A percentile compares a stretch with the other conserved stretches of the same genome.
These are phyloP conservation scores for Chironomus tentans DNA, from an alignment of 2,888 invertebrate species.

Conservation along the genomic window DNA sequence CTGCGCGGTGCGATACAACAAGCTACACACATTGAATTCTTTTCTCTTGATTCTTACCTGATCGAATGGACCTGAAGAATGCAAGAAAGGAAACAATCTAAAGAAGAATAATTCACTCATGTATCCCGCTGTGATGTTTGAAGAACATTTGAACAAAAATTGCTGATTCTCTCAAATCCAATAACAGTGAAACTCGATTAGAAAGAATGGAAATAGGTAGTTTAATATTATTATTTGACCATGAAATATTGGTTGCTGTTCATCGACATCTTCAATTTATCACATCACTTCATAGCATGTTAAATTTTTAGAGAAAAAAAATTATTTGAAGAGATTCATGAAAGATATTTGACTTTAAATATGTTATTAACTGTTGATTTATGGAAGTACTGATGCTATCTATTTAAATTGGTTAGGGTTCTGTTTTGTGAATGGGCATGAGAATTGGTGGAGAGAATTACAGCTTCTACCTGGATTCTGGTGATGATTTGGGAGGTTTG, in stretches of 20 bases:
- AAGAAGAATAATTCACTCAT: neutral
- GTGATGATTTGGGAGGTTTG: too few species aligned
- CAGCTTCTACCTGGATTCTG: too few species aligned
- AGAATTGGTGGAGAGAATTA: too few species aligned
- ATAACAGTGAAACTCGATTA: neutral
- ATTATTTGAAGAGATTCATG: too few species aligned
- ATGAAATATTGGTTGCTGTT: neutral
- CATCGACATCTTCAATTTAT: neutral
- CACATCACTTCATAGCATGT: neutral
- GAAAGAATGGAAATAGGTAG: neutral
- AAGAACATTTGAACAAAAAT: neutral
- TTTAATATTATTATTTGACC: neutral
- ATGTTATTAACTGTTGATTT: too few species aligned
- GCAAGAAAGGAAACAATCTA: neutral
- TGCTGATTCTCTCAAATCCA: neutral
- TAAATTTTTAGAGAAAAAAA: too few species aligned
- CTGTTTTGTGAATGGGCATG: too few species aligned
- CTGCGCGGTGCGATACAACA: neutral
- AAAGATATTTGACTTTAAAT: too few species aligned
- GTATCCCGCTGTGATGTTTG: neutral
- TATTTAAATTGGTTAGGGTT: too few species aligned
- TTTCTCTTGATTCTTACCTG: neutral
- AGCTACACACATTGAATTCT: neutral
- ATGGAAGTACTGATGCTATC: too few species aligned
- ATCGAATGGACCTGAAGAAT: neutral